Evolutionary conservation across 2,888 invertebrate species (phyloP), one percentile per base, ranked within the genome.

Genomic region (Zygothrica quintamaculata): DNA sequence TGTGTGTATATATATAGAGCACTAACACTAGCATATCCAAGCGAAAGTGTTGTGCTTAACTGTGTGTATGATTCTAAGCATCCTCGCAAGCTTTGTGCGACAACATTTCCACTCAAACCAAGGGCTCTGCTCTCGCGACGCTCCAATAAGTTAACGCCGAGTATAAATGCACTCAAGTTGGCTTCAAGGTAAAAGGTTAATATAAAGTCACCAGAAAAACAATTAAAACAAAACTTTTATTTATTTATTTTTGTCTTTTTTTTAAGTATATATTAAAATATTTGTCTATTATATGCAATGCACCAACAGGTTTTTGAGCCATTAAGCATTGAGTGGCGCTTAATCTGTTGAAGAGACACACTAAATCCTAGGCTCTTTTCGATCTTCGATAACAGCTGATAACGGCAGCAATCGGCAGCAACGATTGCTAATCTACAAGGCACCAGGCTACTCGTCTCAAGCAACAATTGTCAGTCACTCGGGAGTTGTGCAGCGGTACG

Each of bases 401-500:
- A 69, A 58, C 51, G 39, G n/a, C 51, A 36, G n/a, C 22, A 65
- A 52, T 59, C 71, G 59, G 39, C 12, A 18, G 6, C 22, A 47
- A 34, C 61, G 75, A 77, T 58, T 58, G 42, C 29, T 31, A 31
- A 39, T 48, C 13, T 52, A 48, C 22, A 47, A n/a, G 64, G 61
- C 51, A 53, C 42, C 26, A 39, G 18, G 34, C 33, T 55, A 12
- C 31, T 52, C 37, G 55, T 39, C 46, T 51, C 36, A 34, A 18
- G 37, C 37, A 39, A 44, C 37, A 51, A 36, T 64, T 74, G 48
- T 77, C 84, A 79, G 73, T 84, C 75, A 65, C 37, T 74, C 81
- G 81, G 77, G 61, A 84, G 65, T 84, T 71, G 81, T 73, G 75
- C 71, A 76, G 75, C 44, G 70, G 84, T 51, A 52, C 66, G 74